Conservation (phyloP, 2,888 invertebrate species). For the Pediacus dermestoides region DNA sequence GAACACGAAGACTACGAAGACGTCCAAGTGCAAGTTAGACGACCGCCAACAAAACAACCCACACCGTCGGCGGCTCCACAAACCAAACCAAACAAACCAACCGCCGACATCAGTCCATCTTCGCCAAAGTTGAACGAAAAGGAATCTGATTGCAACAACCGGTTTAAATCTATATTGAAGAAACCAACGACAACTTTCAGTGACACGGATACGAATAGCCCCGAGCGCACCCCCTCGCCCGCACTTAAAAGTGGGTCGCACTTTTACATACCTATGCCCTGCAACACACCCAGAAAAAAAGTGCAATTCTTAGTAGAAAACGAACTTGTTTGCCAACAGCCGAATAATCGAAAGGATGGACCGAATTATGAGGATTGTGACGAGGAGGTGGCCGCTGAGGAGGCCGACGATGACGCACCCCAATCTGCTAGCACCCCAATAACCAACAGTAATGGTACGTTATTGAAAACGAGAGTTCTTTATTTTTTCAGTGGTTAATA, state of each 20-base stretch:
- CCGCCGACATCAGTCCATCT: slow-evolving; percentile 3
- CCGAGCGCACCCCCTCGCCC: slow-evolving; percentile 43
- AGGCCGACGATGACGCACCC: slow-evolving; percentile 20
- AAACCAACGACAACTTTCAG: slow-evolving; percentile 49
- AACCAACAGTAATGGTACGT: background rate
- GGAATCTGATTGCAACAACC: slow-evolving; percentile 33
- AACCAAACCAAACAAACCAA: slow-evolving; percentile 19
- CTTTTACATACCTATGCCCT: slow-evolving; percentile 61
- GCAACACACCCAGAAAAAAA: slow-evolving; percentile 58
- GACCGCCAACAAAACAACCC: slow-evolving; percentile 19
- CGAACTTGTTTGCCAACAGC: slow-evolving; percentile 39
- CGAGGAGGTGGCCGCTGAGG: slow-evolving; percentile 11
- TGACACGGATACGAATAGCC: slow-evolving; percentile 42
- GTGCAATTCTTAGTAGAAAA: slow-evolving; percentile 71
- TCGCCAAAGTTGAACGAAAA: slow-evolving; percentile 32
- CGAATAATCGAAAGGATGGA: slow-evolving; percentile 12
- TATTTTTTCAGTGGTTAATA: background rate
- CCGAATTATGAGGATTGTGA: background rate
- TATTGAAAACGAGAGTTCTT: background rate
- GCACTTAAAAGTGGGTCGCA: slow-evolving; percentile 51
- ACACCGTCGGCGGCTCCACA: slow-evolving; percentile 5
- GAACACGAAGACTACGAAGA: slow-evolving; percentile 42
- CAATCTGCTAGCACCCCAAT: background rate
- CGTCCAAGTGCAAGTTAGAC: slow-evolving; percentile 29
- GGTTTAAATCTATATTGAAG: slow-evolving; percentile 56